Base-by-base conservation (phyloP, 2,113 vertebrate genomes). In the Penelope pileata region DNA sequence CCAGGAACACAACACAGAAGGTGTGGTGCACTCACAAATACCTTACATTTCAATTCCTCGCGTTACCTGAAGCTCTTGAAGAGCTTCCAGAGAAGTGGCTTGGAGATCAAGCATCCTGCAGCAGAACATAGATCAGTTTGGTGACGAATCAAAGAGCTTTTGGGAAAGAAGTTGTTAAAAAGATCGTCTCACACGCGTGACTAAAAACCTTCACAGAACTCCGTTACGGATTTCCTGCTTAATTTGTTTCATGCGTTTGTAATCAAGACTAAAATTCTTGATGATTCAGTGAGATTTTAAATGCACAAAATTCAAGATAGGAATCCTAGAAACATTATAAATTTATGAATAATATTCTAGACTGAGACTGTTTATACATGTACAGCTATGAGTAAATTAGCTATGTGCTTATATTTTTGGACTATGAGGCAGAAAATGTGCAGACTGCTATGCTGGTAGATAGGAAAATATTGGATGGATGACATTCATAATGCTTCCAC, bases 1-100 rank as follows among this genome's bases (percentile, higher is more conserved):
- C 32, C 19, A 40, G 54, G 23, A 16, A 18, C 14, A 10, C 10
- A 32, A 6, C 17, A 42, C 11, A 2, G 1, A 73, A 58, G 1
- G 11, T 76, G 32, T 2, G 3, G 7, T 48, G 56, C 17, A 36
- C 73, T 84, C 42, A 69, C 38, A 77, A 53, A 72, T 45, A 56
- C 68, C 23, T 85, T 56, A 16, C 7, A 29, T 73, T 77, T 91
- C 21, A 43, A 6, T 60, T 59, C 27, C 47, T 9, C 12, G 21
- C 15, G 2, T 73, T 43, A 74, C 15, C 70, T n/a, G 45, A 50
- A 74, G n/a, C 45, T 91, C 42, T 48, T 38, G 19, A 69, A 53
- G 5, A 74, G 3, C 87, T 72, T 91, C 59, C 40, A 60, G 84
- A 62, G 48, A 29, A 82, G 12, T 1, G 1, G 4, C 9, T 42